Conservation (phyloP, 1,140 invertebrate genomes). For the Monochamus saltuarius region DNA sequence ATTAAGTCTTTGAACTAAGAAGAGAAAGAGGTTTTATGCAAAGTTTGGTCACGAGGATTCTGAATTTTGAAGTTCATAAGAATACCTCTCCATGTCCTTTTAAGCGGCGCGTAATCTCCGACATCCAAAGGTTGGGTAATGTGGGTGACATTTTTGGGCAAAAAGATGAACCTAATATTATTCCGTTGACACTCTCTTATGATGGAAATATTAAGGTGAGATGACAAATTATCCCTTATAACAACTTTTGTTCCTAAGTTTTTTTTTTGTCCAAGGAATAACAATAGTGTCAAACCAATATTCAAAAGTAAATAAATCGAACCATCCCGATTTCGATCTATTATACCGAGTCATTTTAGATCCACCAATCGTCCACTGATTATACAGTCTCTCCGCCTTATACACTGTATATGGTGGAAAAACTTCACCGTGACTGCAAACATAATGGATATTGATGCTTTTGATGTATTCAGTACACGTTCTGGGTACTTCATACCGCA, state of each 20-base stretch:
- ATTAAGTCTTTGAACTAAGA: no score
- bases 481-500: constrained; percentile 48
- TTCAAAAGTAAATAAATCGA: constrained; percentile 40
- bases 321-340: constrained; percentile 36
- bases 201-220: no score
- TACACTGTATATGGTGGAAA: constrained; percentile 42
- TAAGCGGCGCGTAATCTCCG: no score
- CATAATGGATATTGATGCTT: constrained; percentile 25
- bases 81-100: no score
- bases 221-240: no score
- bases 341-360: constrained; percentile 24
- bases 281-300: constrained; percentile 42
- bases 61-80: no score
- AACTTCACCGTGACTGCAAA: constrained; percentile 25
- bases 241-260: neutral
- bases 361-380: constrained; percentile 34
- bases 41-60: no score
- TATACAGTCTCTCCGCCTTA: constrained; percentile 38
- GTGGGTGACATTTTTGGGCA: no score
- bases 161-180: no score
- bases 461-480: constrained; percentile 40
- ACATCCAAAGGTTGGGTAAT: no score
- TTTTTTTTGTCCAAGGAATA: constrained; percentile 25
- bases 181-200: no score
- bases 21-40: no score